Percentiles rank a stretch among this genome's conserved stretches.
Evolutionary conservation across 2,113 vertebrate genomes (phyloP).

Genomic region (Perccottus glenii): DNA sequence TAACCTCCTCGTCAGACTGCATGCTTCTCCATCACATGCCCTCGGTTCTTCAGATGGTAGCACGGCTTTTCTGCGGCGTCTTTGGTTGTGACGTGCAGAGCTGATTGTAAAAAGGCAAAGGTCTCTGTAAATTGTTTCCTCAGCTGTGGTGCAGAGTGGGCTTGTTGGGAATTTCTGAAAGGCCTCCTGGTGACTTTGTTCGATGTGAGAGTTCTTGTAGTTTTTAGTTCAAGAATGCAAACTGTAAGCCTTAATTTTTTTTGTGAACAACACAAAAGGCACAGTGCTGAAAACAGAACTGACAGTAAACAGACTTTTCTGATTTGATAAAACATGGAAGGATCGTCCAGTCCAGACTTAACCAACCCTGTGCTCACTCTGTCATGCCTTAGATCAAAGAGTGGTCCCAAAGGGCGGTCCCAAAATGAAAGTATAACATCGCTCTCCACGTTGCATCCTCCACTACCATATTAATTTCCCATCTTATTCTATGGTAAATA

Average conservation of each 20-base stretch:
- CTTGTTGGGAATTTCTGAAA: conserved; percentile 40
- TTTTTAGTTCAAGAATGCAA: conserved; percentile 28
- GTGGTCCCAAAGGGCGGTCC: too few relatives aligned
- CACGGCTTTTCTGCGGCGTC: conserved; percentile 41
- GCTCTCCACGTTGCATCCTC: too few relatives aligned
- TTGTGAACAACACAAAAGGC: neutral
- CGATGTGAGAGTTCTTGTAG: conserved; percentile 29
- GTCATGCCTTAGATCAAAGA: too few relatives aligned
- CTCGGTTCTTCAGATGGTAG: conserved; percentile 50
- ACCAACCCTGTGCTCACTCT: too few relatives aligned
- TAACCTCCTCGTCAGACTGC: conserved; percentile 26
- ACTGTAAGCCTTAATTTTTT: conserved; percentile 17
- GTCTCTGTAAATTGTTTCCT: conserved; percentile 69
- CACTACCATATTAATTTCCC: too few relatives aligned
- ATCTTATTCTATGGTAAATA: too few relatives aligned
- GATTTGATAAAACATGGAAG: too few relatives aligned
- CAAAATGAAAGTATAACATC: too few relatives aligned
- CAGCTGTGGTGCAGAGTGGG: conserved; percentile 60
- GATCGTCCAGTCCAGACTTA: too few relatives aligned
- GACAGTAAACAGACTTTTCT: neutral
- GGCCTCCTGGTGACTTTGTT: conserved; percentile 47
- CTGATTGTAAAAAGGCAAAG: conserved; percentile 63
- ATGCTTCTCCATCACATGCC: conserved; percentile 19
- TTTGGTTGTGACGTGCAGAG: conserved; percentile 45
- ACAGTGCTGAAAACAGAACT: neutral